Evolutionary conservation across 2,888 invertebrate species (phyloP), one percentile per base, ranked within the genome.

Genomic region (Norana najaformis): DNA sequence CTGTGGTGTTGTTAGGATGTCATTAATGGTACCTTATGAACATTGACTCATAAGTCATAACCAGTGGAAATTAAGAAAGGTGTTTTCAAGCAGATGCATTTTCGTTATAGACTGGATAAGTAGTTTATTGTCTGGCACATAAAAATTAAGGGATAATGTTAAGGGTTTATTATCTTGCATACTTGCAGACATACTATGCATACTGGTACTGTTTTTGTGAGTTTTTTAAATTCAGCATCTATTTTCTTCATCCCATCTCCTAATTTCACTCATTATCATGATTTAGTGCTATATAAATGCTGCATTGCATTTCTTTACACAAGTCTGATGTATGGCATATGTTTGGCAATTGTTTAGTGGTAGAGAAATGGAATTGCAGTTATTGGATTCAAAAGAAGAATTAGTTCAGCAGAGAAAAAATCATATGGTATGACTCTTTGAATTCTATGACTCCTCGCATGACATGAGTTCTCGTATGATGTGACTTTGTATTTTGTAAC

Each of bases 301-400:
- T 47, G 20, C 47, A 47, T 47, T 47, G 23, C 47, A 23, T 47
- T 47, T 47, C 47, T 20, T 23, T 47, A 69, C 69, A 69, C 30
- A 69, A 11, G 41, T 69, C 69, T 69, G 69, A 30, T 69, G n/a
- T 69, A 69, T n/a, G 69, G 69, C n/a, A n/a, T 69, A 30, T 53
- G 23, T 53, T 5, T 69, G 69, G 69, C n/a, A 13, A n/a, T 69
- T 69, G 69, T 69, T n/a, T 69, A 85, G 85, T 36, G 37, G 85
- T 23, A 85, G 37, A 37, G 85, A 85, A 36, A 36, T 85, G 36
- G 85, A 85, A 37, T 23, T 85, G 30, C 85, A 85, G 37, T 85
- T 85, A n/a, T 85, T 85, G 37, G 85, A 85, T 85, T 85, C 36
- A 14, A 85, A 85, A 36, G 85, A 85, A 37, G 85, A 85, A 85